Conservation (phyloP, 2,888 invertebrate species). For the Heliconius ismenius region DNA sequence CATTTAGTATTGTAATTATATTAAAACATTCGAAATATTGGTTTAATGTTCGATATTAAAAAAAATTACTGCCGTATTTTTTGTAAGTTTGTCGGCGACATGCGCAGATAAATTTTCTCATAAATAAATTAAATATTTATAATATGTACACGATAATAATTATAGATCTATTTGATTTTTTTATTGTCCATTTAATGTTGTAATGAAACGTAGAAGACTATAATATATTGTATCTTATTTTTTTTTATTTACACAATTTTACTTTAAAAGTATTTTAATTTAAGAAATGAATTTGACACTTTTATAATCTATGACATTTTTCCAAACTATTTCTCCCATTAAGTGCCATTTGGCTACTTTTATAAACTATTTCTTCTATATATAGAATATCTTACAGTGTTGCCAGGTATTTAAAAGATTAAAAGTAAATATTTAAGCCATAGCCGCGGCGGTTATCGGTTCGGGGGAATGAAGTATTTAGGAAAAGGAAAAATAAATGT, state of each 20-base stretch:
- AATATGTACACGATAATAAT: background rate
- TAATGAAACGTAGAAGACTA: background rate
- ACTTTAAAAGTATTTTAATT: background rate
- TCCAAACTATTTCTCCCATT: constrained; percentile 56
- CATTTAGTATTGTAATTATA: no score
- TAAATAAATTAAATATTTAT: background rate
- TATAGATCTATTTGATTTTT: background rate
- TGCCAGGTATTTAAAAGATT: background rate
- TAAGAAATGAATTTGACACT: background rate
- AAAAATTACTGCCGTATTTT: no score
- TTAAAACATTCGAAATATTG: no score
- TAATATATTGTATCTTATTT: constrained; percentile 6
- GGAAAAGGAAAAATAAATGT: background rate
- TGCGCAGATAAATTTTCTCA: no score
- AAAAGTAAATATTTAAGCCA: background rate
- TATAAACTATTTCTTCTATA: constrained; percentile 26
- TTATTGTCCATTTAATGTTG: background rate
- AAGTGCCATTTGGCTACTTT: constrained; percentile 59
- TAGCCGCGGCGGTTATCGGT: no score
- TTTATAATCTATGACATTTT: constrained; percentile 42
- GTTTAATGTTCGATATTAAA: no score
- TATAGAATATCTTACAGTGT: constrained; percentile 18
- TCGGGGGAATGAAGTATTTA: no score
- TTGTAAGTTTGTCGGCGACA: no score
- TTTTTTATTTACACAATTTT: constrained; percentile 10